Base-by-base conservation (phyloP, 2,113 vertebrate genomes). In the Protobothrops mucrosquamatus region DNA sequence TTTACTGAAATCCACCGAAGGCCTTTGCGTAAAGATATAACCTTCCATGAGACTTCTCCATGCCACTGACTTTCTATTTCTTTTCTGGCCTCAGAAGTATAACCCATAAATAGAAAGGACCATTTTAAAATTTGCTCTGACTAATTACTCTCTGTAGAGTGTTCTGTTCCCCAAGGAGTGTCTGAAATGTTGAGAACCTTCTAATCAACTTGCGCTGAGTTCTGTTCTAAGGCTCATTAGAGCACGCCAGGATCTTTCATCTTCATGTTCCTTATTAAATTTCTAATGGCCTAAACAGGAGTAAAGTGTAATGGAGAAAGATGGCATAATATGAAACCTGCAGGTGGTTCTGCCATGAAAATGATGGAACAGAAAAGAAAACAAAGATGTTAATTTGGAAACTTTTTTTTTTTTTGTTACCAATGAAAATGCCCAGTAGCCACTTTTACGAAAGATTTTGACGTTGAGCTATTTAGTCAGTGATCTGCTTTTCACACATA, bases 141-240 rank as follows among this genome's bases (percentile, higher is more conserved):
- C 92, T 97, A 97, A 97, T 97, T 96, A 96, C 95, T 97, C 88
- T 94, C 92, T 96, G 95, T 93, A 93, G 95, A 96, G 88, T 1
- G 12, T 26, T 93, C 96, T 59, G 1, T 91, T 96, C 96, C 96
- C 0, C 0, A 93, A 94, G 94, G 96, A 95, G 39, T 0, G 0
- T 57, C 94, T 93, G 93, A 93, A 88, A 87, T 95, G 92, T 94
- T 92, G 94, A 94, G 91, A 95, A 94, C 93, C 96, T 96, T 95
- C 94, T 93, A 95, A 95, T 96, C 93, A 96, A 95, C 95, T 94
- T 96, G 95, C 92, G 95, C 95, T 96, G 55, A 96, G 94, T 92
- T 93, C 96, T 85, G 57, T 95, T 95, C 93, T 93, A 93, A 95
- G 91, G 52, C 95, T 96, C 95, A 93, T 97, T 96, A 97, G 95